Conservation (phyloP, 2,888 invertebrate species). For the Nephrotoma appendiculata region DNA sequence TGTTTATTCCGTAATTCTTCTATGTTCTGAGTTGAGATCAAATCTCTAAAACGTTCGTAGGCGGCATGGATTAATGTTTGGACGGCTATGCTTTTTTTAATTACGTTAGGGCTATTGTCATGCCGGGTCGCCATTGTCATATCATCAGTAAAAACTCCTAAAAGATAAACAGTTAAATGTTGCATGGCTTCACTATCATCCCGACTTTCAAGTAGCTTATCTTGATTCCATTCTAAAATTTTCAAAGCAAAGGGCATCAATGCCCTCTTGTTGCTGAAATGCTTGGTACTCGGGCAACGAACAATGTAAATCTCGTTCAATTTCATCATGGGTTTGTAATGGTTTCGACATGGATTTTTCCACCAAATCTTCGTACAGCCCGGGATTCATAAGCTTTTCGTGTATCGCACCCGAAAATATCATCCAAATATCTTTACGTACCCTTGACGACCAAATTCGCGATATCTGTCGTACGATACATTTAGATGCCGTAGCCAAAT, state of each 20-base stretch:
- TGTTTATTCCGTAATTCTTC: constrained; percentile 84
- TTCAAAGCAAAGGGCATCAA: constrained; percentile 85
- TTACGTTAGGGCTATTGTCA: constrained; percentile 5
- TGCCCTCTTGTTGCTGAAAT: constrained; percentile 74
- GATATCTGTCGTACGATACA: constrained; percentile 86
- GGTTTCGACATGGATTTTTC: constrained; percentile 45
- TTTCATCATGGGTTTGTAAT: constrained; percentile 84
- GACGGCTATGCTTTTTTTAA: constrained; percentile 45
- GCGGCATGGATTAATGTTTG: constrained; percentile 77
- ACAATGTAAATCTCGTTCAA: constrained; percentile 90
- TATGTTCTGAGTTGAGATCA: constrained; percentile 71
- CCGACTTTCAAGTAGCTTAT: constrained; percentile 61
- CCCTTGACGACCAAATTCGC: constrained; percentile 83
- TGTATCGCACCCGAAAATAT: constrained; percentile 81
- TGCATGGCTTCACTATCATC: constrained; percentile 98
- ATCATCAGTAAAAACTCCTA: constrained; percentile 70
- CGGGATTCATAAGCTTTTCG: constrained; percentile 75
- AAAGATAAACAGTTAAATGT: constrained; percentile 67
- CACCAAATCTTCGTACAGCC: constrained; percentile 71
- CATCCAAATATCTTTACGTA: constrained; percentile 88
- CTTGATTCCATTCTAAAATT: constrained; percentile 80
- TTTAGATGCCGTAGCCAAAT: constrained; percentile 81
- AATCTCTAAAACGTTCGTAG: constrained; percentile 62
- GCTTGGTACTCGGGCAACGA: constrained; percentile 97
- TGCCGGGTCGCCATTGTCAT: constrained; percentile 41